Conservation (phyloP, 2,113 vertebrate species). For the Struthidea cinerea region DNA sequence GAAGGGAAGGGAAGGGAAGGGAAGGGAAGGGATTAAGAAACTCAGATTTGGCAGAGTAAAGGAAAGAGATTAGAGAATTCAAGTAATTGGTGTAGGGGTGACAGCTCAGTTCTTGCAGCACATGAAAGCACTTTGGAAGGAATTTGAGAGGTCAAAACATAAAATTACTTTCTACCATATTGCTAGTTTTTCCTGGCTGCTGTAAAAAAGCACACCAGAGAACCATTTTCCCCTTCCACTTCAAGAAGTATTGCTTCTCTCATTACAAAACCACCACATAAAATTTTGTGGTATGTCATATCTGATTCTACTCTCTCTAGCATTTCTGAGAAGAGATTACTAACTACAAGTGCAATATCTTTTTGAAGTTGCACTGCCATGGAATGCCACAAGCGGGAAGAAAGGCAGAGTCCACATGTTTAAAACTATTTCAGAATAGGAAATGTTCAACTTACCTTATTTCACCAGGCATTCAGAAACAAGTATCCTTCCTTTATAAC, state of each 20-base stretch:
- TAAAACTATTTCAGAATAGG: not conserved
- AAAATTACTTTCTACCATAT: slow-evolving; percentile 39
- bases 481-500: not conserved
- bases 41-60: slow-evolving; percentile 13
- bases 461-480: not conserved
- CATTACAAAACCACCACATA: slow-evolving; percentile 18
- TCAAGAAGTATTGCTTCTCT: slow-evolving; percentile 17
- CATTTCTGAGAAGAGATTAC: not conserved
- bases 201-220: slow-evolving; percentile 21
- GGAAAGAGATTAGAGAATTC: slow-evolving; percentile 45
- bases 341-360: not conserved
- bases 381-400: not conserved
- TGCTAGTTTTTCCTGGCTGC: slow-evolving; percentile 8
- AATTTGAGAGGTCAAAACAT: slow-evolving; percentile 45
- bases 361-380: not conserved
- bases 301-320: not conserved
- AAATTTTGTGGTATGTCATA: slow-evolving; percentile 13
- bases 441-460: not conserved
- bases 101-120: not conserved
- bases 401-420: not conserved
- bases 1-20: no score
- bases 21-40: slow-evolving; percentile 29
- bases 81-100: not conserved
- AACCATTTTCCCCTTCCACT: slow-evolving; percentile 5
- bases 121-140: slow-evolving; percentile 19